Conservation (phyloP, 2,797 vertebrate species). For the Parauchenoglanis punctatus region DNA sequence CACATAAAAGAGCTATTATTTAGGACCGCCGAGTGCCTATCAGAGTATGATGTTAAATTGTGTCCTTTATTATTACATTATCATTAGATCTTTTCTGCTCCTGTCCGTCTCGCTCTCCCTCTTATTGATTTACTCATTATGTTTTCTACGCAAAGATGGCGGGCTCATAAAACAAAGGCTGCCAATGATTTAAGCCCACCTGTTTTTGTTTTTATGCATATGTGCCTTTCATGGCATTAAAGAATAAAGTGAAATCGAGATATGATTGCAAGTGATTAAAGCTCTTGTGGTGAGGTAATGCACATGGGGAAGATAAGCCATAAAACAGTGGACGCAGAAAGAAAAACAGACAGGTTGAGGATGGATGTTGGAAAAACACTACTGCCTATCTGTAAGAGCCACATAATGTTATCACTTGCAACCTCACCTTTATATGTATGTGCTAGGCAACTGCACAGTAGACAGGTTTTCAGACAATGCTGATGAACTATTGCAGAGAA, state of each 20-base stretch:
- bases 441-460: slow-evolving; percentile 4
- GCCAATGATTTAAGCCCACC: slow-evolving; percentile 9
- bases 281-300: slow-evolving; percentile 28
- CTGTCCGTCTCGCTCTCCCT: neutral
- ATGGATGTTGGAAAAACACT: slow-evolving; percentile 48
- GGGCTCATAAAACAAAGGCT: neutral
- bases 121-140: neutral
- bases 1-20: slow-evolving; percentile 7
- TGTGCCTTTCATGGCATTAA: slow-evolving; percentile 27
- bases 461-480: slow-evolving; percentile 20
- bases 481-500: neutral
- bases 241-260: slow-evolving; percentile 30
- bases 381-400: slow-evolving; percentile 47
- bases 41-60: neutral
- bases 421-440: slow-evolving; percentile 20
- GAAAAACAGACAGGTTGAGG: slow-evolving; percentile 38
- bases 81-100: slow-evolving; percentile 3
- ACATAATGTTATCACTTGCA: slow-evolving; percentile 26
- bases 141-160: neutral
- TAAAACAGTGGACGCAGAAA: slow-evolving; percentile 33
- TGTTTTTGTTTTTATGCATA: slow-evolving; percentile 41
- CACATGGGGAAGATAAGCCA: slow-evolving; percentile 24
- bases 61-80: slow-evolving; percentile 6
- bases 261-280: slow-evolving; percentile 5
- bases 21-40: neutral